These are phyloP conservation scores for Nomada fucata DNA, from an alignment of 2,888 invertebrate genomes.

Conservation along the genomic window DNA sequence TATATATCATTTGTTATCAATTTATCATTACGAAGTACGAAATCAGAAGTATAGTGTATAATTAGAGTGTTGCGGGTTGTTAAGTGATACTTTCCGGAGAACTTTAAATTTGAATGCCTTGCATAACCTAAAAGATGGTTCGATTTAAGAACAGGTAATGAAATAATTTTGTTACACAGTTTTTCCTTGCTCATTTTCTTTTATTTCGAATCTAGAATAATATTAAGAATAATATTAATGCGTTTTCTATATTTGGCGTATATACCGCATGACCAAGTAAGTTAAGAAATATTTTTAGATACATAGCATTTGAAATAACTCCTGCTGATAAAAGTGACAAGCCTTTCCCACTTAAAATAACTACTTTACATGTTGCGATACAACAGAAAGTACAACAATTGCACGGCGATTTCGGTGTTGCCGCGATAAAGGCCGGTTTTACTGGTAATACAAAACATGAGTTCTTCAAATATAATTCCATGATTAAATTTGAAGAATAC, in stretches of 20 bases:
- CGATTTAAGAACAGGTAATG: conserved; percentile 88
- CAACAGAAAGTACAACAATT: conserved; percentile 88
- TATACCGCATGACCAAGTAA: conserved; percentile 10
- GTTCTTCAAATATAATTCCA: not conserved
- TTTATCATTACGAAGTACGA: not conserved
- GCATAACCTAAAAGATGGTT: conserved; percentile 85
- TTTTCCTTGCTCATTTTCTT: not conserved
- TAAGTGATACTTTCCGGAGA: not conserved
- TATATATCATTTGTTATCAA: not conserved
- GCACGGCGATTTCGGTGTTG: conserved; percentile 91
- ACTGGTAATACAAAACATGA: conserved; percentile 72
- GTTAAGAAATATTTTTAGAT: conserved; percentile 85
- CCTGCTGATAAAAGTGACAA: conserved; percentile 84
- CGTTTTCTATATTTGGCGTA: not conserved
- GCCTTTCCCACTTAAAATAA: conserved; percentile 85
- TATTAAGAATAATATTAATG: too few species aligned
- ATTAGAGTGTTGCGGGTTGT: not conserved
- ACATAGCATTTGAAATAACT: conserved; percentile 88
- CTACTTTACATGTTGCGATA: conserved; percentile 86
- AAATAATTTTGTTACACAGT: not conserved
- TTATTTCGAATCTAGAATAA: not conserved
- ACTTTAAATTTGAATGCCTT: not conserved
- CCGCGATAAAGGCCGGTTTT: conserved; percentile 89
- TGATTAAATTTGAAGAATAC: not conserved
- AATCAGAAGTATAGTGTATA: not conserved